phyloP scores from a whole-genome alignment of 2,113 vertebrate species.

The Chloropsis cyanopogon region DNA sequence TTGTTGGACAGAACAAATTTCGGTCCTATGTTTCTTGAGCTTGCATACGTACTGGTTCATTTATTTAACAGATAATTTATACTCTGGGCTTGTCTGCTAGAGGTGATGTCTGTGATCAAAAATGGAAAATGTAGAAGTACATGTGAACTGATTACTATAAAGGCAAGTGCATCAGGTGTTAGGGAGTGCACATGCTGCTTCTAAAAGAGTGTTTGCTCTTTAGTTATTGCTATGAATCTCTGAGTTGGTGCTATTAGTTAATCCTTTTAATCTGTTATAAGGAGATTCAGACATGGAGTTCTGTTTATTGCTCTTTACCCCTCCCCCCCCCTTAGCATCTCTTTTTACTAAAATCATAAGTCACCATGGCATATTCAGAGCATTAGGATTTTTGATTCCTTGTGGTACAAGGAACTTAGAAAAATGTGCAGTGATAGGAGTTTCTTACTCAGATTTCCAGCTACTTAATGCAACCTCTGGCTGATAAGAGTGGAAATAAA shows the following conservation, averaged over 20 bases:
- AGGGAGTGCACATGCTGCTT: neutral
- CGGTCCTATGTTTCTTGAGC: neutral
- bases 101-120: neutral
- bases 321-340: neutral
- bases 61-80: neutral
- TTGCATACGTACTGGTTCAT: accelerated
- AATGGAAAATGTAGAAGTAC: accelerated
- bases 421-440: neutral
- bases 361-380: neutral
- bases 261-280: neutral
- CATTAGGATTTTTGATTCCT: neutral
- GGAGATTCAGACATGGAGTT: neutral
- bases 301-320: neutral
- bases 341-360: neutral
- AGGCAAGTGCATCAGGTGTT: neutral
- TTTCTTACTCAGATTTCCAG: neutral
- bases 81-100: neutral
- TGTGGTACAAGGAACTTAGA: neutral
- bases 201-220: neutral
- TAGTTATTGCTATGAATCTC: neutral
- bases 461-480: neutral
- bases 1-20: neutral
- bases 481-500: neutral
- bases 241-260: neutral
- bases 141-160: neutral